phyloP scores from a whole-genome alignment of 2,888 invertebrate species.

The Drosophila infuscata region DNA sequence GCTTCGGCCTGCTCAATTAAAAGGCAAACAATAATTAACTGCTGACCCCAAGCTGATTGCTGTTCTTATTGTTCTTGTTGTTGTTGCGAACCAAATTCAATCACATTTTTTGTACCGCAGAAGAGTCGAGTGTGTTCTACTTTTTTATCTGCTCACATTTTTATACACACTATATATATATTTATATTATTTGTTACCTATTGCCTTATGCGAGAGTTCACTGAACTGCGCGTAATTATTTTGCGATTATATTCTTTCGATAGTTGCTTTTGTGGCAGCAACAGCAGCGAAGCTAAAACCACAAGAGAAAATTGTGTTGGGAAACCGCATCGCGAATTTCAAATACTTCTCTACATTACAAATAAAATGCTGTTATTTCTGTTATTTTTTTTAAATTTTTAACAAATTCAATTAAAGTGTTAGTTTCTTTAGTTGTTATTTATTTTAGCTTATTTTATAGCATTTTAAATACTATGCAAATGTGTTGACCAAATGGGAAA shows the following conservation, averaged over 20 bases:
- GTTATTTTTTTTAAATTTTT: not conserved
- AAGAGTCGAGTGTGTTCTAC: slow-evolving; percentile 29
- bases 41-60: slow-evolving; percentile 28
- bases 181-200: slow-evolving; percentile 17
- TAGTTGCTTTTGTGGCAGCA: slow-evolving; percentile 24
- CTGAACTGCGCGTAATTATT: slow-evolving; percentile 73
- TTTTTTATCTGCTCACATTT: slow-evolving; percentile 25
- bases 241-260: slow-evolving; percentile 69
- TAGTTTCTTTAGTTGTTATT: not conserved
- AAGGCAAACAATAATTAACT: slow-evolving; percentile 39
- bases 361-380: not conserved
- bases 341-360: slow-evolving; percentile 9
- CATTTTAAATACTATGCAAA: not conserved
- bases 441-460: not conserved
- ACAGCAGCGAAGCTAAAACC: slow-evolving; percentile 18
- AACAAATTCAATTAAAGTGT: not conserved
- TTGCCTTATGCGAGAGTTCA: slow-evolving; percentile 54
- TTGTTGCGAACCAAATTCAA: slow-evolving; percentile 29
- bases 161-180: slow-evolving; percentile 11
- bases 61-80: not conserved
- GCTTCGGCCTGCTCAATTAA: slow-evolving; percentile 22
- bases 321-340: slow-evolving; percentile 4
- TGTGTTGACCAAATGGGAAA: not conserved
- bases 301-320: slow-evolving; percentile 4
- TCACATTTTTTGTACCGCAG: slow-evolving; percentile 27